These are phyloP conservation scores for Sebastes flavidus DNA, from an alignment of 2,797 vertebrate species.

Conservation along the genomic window DNA sequence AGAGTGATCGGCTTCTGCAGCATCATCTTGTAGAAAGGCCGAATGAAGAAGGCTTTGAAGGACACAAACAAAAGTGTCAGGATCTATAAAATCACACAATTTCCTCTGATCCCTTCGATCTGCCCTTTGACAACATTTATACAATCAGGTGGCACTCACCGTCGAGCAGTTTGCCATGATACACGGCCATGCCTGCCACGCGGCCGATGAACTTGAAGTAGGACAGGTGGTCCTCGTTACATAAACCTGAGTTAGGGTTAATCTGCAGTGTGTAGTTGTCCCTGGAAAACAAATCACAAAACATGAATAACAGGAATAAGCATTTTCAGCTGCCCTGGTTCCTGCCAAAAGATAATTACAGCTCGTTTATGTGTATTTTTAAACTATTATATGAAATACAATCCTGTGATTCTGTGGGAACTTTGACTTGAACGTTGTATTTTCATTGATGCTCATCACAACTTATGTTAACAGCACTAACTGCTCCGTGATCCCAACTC, in stretches of 20 bases:
- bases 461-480: neutral
- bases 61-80: constrained; percentile 12
- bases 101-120: neutral
- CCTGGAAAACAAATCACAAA: constrained; percentile 73
- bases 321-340: neutral
- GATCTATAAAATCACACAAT: neutral
- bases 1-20: constrained; percentile 94
- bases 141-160: constrained; percentile 78
- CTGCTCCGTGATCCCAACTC: neutral
- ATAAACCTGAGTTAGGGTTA: constrained; percentile 96
- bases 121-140: neutral
- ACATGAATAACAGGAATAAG: neutral
- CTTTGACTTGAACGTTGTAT: neutral
- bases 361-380: neutral
- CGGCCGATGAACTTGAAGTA: constrained; percentile 99
- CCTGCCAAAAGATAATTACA: neutral
- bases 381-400: neutral
- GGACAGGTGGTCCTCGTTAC: constrained; percentile 97
- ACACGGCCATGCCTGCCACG: constrained; percentile 98
- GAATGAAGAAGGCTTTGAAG: constrained; percentile 93
- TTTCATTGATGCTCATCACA: neutral
- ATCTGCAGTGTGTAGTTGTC: constrained; percentile 99
- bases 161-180: constrained; percentile 95
- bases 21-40: constrained; percentile 99
- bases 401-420: neutral